Evolutionary conservation across 2,888 invertebrate genomes (phyloP).

Genomic region (Hydroisotoma schaefferi): DNA sequence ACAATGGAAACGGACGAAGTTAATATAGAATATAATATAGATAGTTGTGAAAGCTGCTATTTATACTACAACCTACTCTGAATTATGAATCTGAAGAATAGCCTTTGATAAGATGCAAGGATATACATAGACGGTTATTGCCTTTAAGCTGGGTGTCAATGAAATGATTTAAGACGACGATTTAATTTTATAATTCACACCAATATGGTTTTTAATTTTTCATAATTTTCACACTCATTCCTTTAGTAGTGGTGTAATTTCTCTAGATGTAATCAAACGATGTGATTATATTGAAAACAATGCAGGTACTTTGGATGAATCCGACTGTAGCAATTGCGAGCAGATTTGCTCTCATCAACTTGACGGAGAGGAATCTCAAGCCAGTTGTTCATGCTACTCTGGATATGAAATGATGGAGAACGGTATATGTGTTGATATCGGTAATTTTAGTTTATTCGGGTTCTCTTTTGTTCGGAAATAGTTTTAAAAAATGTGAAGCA

Average conservation of each 20-base stretch:
- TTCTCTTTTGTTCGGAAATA: not conserved
- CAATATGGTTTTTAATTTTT: not conserved
- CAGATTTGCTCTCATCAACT: slow-evolving; percentile 47
- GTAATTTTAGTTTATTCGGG: not conserved
- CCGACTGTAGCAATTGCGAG: slow-evolving; percentile 47
- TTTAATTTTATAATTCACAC: not conserved
- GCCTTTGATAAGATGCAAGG: no score
- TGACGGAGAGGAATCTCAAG: slow-evolving; percentile 26
- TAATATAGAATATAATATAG: no score
- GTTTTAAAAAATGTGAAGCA: not conserved
- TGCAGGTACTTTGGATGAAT: slow-evolving; percentile 41
- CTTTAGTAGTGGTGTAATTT: no score
- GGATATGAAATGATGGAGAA: slow-evolving; percentile 44
- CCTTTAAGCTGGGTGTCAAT: no score
- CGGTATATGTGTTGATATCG: slow-evolving; percentile 36
- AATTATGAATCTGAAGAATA: no score
- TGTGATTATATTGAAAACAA: not conserved
- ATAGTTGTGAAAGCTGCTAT: no score
- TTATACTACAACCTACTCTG: no score
- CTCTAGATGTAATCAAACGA: no score
- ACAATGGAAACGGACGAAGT: no score
- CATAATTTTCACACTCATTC: no score
- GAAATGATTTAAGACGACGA: not conserved
- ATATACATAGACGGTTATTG: no score
- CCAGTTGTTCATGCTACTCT: slow-evolving; percentile 47